A percentile compares a stretch with the other conserved stretches of the same genome.
phyloP scores from a whole-genome alignment of 1,140 invertebrate genomes.

The Steinernema feltiae region DNA sequence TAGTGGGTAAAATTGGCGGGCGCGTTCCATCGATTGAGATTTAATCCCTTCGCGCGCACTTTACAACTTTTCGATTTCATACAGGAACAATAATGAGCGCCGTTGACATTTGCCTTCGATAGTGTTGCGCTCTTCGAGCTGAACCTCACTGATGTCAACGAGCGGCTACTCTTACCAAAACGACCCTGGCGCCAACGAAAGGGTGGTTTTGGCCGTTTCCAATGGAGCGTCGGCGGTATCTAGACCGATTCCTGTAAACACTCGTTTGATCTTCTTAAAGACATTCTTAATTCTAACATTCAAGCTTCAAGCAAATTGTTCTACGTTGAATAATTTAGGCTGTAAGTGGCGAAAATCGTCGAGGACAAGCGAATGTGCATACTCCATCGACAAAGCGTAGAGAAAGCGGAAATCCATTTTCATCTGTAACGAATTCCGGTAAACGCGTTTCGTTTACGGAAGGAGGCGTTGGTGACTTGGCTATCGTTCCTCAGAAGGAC shows the following conservation, averaged over 20 bases:
- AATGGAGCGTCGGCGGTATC: neutral
- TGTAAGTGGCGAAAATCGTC: neutral
- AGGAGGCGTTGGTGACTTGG: neutral
- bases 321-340: constrained; percentile 3
- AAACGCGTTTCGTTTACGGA: neutral
- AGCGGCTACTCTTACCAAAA: neutral
- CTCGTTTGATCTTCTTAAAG: no score
- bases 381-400: neutral
- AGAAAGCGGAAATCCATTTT: neutral
- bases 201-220: neutral
- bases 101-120: neutral
- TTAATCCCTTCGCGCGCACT: neutral
- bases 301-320: neutral
- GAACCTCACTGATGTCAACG: neutral
- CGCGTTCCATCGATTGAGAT: neutral
- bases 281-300: no score
- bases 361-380: neutral
- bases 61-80: neutral
- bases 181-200: neutral
- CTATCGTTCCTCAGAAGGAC: neutral
- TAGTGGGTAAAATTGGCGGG: neutral
- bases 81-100: neutral
- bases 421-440: neutral
- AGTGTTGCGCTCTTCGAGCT: no score
- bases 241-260: neutral